phyloP scores from a whole-genome alignment of 2,888 invertebrate species.

The Thereva nobilitata region DNA sequence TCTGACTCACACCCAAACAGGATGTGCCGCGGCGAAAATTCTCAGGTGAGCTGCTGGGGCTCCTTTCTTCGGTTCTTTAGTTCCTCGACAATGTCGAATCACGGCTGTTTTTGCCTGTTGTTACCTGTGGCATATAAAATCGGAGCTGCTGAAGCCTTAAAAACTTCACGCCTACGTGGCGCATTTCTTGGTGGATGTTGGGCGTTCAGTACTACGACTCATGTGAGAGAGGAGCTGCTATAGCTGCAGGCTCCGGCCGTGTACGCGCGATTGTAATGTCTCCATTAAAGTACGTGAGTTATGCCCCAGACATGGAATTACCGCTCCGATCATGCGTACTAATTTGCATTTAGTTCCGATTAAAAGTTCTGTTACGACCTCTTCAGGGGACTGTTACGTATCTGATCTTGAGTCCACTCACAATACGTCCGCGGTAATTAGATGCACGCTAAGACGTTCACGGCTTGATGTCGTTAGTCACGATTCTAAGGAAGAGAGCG shows the following conservation, averaged over 20 bases:
- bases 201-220: too few species aligned
- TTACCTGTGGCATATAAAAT: constrained; percentile 18
- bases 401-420: constrained; percentile 19
- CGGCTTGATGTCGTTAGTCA: constrained; percentile 27
- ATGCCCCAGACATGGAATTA: constrained; percentile 21
- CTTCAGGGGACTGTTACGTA: constrained; percentile 25
- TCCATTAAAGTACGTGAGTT: constrained; percentile 35
- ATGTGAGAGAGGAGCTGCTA: not conserved
- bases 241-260: constrained; percentile 7
- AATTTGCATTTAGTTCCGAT: constrained; percentile 36
- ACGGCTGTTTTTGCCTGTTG: constrained; percentile 13
- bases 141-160: constrained; percentile 12
- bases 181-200: constrained; percentile 6
- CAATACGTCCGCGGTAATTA: constrained; percentile 26
- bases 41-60: constrained; percentile 28
- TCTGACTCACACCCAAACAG: constrained; percentile 29
- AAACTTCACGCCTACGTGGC: constrained; percentile 29
- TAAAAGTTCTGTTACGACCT: constrained; percentile 19
- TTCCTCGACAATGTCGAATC: constrained; percentile 11
- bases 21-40: constrained; percentile 20
- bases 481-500: constrained; percentile 15
- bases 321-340: constrained; percentile 32
- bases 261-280: constrained; percentile 34
- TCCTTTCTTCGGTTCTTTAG: constrained; percentile 15
- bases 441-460: constrained; percentile 27